phyloP scores from a whole-genome alignment of 2,797 vertebrate genomes.

The Anguilla megastoma region DNA sequence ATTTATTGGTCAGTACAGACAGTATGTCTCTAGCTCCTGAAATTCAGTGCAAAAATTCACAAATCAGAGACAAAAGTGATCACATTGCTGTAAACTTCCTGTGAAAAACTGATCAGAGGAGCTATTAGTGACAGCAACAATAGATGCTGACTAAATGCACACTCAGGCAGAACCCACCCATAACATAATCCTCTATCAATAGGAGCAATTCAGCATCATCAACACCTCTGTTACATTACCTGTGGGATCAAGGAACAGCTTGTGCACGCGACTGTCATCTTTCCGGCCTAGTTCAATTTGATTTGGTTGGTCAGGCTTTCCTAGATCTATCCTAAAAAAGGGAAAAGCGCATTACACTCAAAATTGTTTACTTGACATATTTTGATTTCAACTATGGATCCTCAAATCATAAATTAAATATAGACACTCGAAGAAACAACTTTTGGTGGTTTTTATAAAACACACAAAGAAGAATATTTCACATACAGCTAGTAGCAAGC shows the following conservation, averaged over 20 bases:
- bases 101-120: background rate
- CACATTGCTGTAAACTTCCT: background rate
- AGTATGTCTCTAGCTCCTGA: background rate
- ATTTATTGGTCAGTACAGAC: background rate
- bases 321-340: slow-evolving; percentile 88
- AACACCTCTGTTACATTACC: slow-evolving; percentile 67
- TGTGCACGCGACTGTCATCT: slow-evolving; percentile 91
- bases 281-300: slow-evolving; percentile 92
- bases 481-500: background rate
- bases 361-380: background rate
- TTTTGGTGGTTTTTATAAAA: background rate
- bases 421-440: background rate
- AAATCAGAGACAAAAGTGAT: background rate
- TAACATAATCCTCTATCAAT: background rate
- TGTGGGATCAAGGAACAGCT: slow-evolving; percentile 92
- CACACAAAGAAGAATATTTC: background rate
- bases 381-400: background rate
- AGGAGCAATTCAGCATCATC: background rate
- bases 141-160: background rate
- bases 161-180: background rate
- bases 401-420: background rate
- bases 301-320: slow-evolving; percentile 94
- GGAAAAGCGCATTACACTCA: slow-evolving; percentile 12
- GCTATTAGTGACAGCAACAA: background rate
- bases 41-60: background rate